phyloP scores from a whole-genome alignment of 2,888 invertebrate genomes.

The Noctua fimbriata region DNA sequence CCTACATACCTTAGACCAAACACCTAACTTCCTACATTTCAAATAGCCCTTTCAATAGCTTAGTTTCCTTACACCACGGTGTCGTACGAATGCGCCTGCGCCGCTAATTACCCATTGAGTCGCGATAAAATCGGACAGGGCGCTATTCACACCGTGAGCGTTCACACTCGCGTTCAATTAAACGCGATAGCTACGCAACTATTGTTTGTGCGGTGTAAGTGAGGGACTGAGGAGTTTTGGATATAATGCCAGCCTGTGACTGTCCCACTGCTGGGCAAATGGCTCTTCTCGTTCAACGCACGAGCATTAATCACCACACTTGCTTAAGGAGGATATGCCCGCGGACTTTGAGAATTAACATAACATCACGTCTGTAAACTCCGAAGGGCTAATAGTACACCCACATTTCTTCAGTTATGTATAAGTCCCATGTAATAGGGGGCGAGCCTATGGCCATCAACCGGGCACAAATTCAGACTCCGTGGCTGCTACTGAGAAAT shows the following conservation, averaged over 20 bases:
- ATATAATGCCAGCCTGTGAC: not conserved
- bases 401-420: too few species aligned
- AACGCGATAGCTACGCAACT: slow-evolving; percentile 53
- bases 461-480: too few species aligned
- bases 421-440: too few species aligned
- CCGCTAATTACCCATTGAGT: slow-evolving; percentile 70
- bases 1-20: slow-evolving; percentile 10
- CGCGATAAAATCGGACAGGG: slow-evolving; percentile 68
- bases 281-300: not conserved
- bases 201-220: slow-evolving; percentile 53
- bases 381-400: too few species aligned
- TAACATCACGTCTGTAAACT: too few species aligned
- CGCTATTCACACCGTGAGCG: slow-evolving; percentile 70
- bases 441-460: too few species aligned
- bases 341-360: not conserved
- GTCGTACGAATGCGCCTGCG: slow-evolving; percentile 53
- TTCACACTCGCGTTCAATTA: slow-evolving; percentile 71
- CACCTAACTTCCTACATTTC: slow-evolving; percentile 55
- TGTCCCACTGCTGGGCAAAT: not conserved
- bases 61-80: slow-evolving; percentile 58
- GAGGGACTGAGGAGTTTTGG: slow-evolving; percentile 5
- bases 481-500: too few species aligned
- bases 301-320: not conserved
- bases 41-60: slow-evolving; percentile 59
- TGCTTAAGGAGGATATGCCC: not conserved